A percentile compares a stretch with the other conserved stretches of the same genome.
Conservation (phyloP, 2,888 invertebrate species). For the Pseudococcus viburni region DNA sequence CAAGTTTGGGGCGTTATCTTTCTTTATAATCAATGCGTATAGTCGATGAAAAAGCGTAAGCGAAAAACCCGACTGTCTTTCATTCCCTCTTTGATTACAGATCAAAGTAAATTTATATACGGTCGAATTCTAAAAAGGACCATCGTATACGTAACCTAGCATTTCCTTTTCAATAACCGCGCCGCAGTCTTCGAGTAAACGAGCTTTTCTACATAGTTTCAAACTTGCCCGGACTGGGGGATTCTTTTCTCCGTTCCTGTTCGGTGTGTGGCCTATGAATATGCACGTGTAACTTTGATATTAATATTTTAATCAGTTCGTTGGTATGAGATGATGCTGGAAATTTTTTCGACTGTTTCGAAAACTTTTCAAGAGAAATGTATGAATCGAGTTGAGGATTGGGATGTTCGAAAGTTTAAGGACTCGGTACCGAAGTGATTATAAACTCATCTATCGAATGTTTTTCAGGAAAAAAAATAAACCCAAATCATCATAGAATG, state of each 20-base stretch:
- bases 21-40: conserved; percentile 24
- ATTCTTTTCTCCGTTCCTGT: background rate
- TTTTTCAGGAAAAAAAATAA: too few relatives aligned
- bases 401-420: too few relatives aligned
- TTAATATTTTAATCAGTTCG: background rate
- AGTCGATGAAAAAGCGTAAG: conserved; percentile 18
- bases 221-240: background rate
- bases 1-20: conserved; percentile 24
- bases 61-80: background rate
- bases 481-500: too few relatives aligned
- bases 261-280: background rate
- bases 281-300: background rate
- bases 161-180: conserved; percentile 25
- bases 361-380: too few relatives aligned
- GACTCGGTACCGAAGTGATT: too few relatives aligned
- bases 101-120: conserved; percentile 46
- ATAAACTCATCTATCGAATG: too few relatives aligned
- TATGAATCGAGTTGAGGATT: too few relatives aligned
- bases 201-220: conserved; percentile 32
- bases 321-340: too few relatives aligned
- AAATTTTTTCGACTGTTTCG: too few relatives aligned
- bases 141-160: conserved; percentile 1
- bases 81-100: conserved; percentile 30
- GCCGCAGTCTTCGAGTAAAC: conserved; percentile 10
- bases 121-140: conserved; percentile 39